These are phyloP conservation scores for Ectropis crepuscularia DNA, from an alignment of 2,888 invertebrate species.

Conservation along the genomic window DNA sequence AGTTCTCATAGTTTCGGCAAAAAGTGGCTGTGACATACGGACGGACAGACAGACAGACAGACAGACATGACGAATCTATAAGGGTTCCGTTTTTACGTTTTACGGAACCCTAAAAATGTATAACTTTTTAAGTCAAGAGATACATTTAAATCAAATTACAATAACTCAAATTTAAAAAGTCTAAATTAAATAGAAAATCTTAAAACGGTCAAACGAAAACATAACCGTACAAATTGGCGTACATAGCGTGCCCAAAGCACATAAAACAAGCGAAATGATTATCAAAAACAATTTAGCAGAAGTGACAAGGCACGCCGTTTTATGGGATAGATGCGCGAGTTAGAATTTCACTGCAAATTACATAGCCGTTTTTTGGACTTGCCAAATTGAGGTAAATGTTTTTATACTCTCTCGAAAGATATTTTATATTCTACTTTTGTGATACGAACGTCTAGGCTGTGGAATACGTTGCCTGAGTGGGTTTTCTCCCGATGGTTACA, in stretches of 20 bases:
- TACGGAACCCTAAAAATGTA: too few relatives aligned
- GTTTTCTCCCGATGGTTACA: too few relatives aligned
- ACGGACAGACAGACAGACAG: too few relatives aligned
- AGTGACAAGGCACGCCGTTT: slow-evolving; percentile 26
- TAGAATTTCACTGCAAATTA: slow-evolving; percentile 11
- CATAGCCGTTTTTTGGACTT: slow-evolving; percentile 3
- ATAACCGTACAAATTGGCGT: slow-evolving; percentile 13
- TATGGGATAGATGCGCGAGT: slow-evolving; percentile 15
- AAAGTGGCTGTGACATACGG: too few relatives aligned
- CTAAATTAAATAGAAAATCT: slow-evolving; percentile 8
- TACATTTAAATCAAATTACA: background rate
- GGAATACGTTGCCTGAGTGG: too few relatives aligned
- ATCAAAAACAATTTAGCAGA: slow-evolving; percentile 30
- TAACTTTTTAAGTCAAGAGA: too few relatives aligned
- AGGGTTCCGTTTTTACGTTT: too few relatives aligned
- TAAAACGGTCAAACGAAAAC: slow-evolving; percentile 1
- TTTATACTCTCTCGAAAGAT: background rate
- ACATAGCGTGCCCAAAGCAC: slow-evolving; percentile 17
- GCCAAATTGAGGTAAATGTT: slow-evolving; percentile 5
- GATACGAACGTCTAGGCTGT: too few relatives aligned
- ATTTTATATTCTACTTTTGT: too few relatives aligned
- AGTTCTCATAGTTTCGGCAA: too few relatives aligned
- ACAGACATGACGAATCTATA: too few relatives aligned
- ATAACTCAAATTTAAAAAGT: slow-evolving; percentile 1
- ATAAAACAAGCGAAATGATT: slow-evolving; percentile 19